Conservation (phyloP, 2,888 invertebrate genomes). For the Nezara viridula region DNA sequence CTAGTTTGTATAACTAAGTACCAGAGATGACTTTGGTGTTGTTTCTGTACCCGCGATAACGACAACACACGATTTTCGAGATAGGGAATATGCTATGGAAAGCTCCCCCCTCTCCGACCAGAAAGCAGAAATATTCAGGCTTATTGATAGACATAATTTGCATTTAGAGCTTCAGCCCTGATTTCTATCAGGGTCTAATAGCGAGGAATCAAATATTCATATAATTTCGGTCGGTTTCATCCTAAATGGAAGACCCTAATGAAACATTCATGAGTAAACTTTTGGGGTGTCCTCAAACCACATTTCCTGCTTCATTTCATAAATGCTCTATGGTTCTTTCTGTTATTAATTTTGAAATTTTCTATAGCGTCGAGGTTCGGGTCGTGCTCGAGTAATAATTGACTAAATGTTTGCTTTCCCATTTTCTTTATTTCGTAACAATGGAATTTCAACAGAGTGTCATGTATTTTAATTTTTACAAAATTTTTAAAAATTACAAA, state of each 20-base stretch:
- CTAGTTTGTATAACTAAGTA: too few relatives aligned
- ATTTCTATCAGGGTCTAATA: constrained; percentile 38
- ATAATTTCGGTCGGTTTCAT: constrained; percentile 40
- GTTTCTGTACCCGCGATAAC: neutral
- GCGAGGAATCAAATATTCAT: constrained; percentile 20
- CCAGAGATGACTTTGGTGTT: too few relatives aligned
- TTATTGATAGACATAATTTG: constrained; percentile 41
- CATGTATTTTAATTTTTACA: too few relatives aligned
- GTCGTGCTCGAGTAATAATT: neutral
- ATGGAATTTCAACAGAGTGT: too few relatives aligned
- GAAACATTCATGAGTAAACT: constrained; percentile 40
- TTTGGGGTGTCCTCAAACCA: constrained; percentile 36
- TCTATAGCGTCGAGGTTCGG: neutral
- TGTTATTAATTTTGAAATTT: constrained; percentile 11
- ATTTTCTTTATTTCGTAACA: neutral
- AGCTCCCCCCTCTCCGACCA: neutral
- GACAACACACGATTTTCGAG: neutral
- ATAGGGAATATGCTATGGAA: constrained; percentile 1
- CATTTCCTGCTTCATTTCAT: constrained; percentile 19
- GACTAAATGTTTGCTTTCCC: neutral
- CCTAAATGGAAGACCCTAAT: constrained; percentile 33
- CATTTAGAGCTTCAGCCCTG: neutral
- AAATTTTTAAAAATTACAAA: too few relatives aligned
- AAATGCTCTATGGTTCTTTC: neutral
- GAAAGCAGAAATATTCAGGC: constrained; percentile 24